These are phyloP conservation scores for Aphelenchoides bicaudatus DNA, from an alignment of 2,888 invertebrate genomes.

Conservation along the genomic window DNA sequence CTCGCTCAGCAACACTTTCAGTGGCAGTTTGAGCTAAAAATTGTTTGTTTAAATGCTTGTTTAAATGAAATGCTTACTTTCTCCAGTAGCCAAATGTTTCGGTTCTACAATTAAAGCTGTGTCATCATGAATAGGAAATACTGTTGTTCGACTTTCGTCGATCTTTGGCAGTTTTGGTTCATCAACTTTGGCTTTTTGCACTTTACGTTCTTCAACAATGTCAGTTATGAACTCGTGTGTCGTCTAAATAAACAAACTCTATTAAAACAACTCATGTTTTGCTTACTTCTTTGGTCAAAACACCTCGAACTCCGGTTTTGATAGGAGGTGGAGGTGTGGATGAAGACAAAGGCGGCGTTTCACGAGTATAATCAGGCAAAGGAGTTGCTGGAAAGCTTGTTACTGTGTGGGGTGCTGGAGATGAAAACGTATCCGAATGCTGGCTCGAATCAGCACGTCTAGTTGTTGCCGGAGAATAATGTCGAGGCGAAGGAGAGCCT, in stretches of 20 bases:
- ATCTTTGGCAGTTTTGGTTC: neutral
- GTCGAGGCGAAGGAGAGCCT: conserved; percentile 1
- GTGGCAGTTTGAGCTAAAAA: neutral
- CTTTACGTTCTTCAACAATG: neutral
- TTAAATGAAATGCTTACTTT: too few species aligned
- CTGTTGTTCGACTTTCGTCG: neutral
- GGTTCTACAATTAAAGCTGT: too few species aligned
- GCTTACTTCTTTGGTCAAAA: conserved; percentile 7
- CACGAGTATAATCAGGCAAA: neutral
- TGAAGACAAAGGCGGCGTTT: too few species aligned
- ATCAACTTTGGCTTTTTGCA: neutral
- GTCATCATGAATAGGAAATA: neutral
- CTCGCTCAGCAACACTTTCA: neutral
- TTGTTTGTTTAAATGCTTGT: too few species aligned
- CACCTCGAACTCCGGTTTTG: too few species aligned
- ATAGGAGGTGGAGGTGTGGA: neutral
- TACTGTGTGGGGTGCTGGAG: conserved; percentile 3
- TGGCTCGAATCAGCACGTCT: conserved; percentile 9
- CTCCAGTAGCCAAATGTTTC: too few species aligned
- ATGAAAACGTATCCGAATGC: conserved; percentile 9
- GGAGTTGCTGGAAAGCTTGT: conserved; percentile 11
- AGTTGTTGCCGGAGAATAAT: conserved; percentile 2
- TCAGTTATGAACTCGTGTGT: neutral
- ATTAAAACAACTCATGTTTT: too few species aligned
- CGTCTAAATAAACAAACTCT: too few species aligned